Base-by-base conservation (phyloP, 2,113 vertebrate species). In the Myxocyprinus asiaticus region DNA sequence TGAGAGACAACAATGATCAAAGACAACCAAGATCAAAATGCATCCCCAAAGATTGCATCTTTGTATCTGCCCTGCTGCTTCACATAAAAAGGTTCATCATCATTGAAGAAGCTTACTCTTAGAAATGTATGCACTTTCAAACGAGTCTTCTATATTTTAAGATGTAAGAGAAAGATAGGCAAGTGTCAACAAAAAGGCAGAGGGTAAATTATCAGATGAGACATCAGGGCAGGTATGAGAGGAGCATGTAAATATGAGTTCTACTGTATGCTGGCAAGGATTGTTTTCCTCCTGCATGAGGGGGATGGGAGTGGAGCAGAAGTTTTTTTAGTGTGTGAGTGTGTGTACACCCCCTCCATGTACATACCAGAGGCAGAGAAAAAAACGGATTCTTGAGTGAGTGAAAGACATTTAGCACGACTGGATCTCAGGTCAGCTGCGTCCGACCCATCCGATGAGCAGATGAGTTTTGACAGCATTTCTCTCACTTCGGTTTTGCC, bases 221-320 rank as follows among this genome's bases (percentile, higher is more conserved):
- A 71, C 51, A 71, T 58, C 33, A 58, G 42, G 69, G 14, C 14
- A 72, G 55, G 15, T 17, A 62, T 74, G 58, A 74, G 15, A 7
- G 22, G 15, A 43, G 50, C 56, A 62, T 51, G 45, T 50, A 72
- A 42, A 45, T 65, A 47, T 53, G 17, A 33, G 22, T 75, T 43
- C 63, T 1, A 50, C 6, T 61, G 43, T 11, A 10, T 17, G 64
- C 61, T 56, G 67, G 48, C 78, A 64, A 44, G 15, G 55, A 42
- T 59, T 77, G 81, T 85, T 88, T 83, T 85, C 66, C 68, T 80
- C 76, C 86, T 84, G 74, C 84, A 83, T 88, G 83, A 82, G 84
- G 86, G 87, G 88, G 88, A 91, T 91, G 90, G 91, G 88, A 81
- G 79, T 77, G 82, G 79, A 78, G 55, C 15, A 33, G 82, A 77